These are phyloP conservation scores for Drosophila pectinifera DNA, from an alignment of 1,140 invertebrate genomes.

Conservation along the genomic window DNA sequence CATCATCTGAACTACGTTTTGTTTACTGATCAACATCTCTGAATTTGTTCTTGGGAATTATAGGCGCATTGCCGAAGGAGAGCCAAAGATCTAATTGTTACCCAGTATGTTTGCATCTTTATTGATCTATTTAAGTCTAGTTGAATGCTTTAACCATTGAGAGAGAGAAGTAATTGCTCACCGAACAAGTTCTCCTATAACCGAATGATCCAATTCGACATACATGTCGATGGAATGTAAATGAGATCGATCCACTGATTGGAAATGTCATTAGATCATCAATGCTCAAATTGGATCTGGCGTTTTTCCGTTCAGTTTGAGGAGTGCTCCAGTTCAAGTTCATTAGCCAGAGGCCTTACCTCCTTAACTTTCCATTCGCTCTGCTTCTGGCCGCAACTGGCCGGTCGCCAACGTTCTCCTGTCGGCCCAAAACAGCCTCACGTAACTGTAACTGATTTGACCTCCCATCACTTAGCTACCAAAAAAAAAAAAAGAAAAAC, in stretches of 20 bases:
- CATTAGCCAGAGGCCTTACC: slow-evolving; percentile 42
- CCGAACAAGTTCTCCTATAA: slow-evolving; percentile 10
- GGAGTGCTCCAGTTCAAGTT: slow-evolving; percentile 46
- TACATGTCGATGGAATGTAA: slow-evolving; percentile 32
- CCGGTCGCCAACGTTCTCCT: slow-evolving; percentile 45
- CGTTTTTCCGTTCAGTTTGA: slow-evolving; percentile 24
- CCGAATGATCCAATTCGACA: slow-evolving; percentile 25
- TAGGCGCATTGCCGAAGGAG: background rate
- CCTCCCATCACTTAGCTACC: slow-evolving; percentile 62
- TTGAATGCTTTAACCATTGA: background rate
- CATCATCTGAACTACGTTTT: too few relatives aligned
- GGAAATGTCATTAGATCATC: slow-evolving; percentile 44
- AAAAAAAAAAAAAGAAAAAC: slow-evolving; percentile 29
- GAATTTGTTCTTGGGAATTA: background rate
- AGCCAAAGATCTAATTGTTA: background rate
- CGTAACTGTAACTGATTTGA: slow-evolving; percentile 64
- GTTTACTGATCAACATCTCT: too few relatives aligned
- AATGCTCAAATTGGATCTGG: slow-evolving; percentile 16
- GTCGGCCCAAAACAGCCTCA: slow-evolving; percentile 39
- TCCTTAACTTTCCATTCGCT: slow-evolving; percentile 51
- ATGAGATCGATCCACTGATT: slow-evolving; percentile 34
- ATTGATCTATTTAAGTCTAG: slow-evolving; percentile 2
- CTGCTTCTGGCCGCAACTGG: slow-evolving; percentile 42
- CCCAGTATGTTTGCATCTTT: background rate
- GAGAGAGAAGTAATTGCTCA: background rate